Conservation (phyloP, 2,113 vertebrate species). For the Thryonomys swinderianus region DNA sequence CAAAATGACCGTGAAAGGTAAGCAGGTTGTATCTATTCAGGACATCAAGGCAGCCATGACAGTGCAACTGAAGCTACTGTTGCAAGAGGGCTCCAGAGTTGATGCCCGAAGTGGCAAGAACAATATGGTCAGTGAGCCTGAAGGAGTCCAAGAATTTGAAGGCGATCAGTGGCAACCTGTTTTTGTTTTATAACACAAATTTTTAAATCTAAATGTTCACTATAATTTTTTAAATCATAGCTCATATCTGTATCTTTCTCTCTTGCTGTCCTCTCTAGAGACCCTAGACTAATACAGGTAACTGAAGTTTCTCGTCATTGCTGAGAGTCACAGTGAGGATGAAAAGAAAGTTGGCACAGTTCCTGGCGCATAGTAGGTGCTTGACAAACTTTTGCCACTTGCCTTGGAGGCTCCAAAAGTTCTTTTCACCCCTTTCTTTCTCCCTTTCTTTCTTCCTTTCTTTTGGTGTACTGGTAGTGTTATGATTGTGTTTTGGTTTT, state of each 20-base stretch:
- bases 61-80: no score
- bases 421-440: neutral
- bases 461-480: neutral
- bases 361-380: neutral
- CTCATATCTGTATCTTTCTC: neutral
- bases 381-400: neutral
- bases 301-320: no score
- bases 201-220: neutral
- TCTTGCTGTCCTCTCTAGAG: neutral
- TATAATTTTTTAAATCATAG: neutral
- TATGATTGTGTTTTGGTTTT: neutral
- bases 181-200: neutral
- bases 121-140: neutral
- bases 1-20: no score
- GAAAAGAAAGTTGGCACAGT: neutral
- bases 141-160: neutral
- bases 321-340: neutral
- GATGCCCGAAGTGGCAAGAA: neutral
- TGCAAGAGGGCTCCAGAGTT: no score
- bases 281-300: neutral
- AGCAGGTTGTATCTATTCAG: no score
- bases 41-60: no score
- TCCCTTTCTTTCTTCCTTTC: neutral
- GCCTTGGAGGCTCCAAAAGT: neutral
- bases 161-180: neutral